A percentile compares a stretch with the other conserved stretches of the same genome.
phyloP scores from a whole-genome alignment of 2,797 vertebrate species.

The Enteromius trimaculatus region DNA sequence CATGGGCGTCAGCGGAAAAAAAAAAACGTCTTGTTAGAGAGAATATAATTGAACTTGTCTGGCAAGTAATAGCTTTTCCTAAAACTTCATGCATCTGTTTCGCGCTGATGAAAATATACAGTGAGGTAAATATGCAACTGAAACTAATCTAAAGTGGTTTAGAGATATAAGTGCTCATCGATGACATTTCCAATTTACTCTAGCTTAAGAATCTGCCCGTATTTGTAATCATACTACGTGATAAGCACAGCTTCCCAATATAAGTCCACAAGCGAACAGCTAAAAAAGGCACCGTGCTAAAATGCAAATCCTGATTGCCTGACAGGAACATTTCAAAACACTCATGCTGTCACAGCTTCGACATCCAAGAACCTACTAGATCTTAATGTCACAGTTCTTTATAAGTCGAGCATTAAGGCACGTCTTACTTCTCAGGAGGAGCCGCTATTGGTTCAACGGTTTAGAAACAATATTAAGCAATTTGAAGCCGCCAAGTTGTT shows the following conservation, averaged over 20 bases:
- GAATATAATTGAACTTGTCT: conserved; percentile 65
- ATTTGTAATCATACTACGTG: conserved; percentile 48
- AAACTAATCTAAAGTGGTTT: conserved; percentile 62
- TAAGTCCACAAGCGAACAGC: conserved; percentile 43
- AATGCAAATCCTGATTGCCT: conserved; percentile 51
- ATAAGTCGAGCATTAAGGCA: neutral
- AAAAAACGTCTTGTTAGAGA: conserved; percentile 64
- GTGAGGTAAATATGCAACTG: conserved; percentile 50
- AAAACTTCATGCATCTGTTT: conserved; percentile 55
- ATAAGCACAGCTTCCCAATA: conserved; percentile 43
- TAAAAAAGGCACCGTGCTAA: conserved; percentile 39
- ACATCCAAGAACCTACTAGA: neutral
- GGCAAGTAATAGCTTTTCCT: conserved; percentile 58
- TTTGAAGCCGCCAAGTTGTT: conserved; percentile 12
- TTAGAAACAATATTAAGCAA: conserved; percentile 16
- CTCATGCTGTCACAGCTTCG: conserved; percentile 31
- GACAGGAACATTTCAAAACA: conserved; percentile 51
- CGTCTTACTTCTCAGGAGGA: conserved; percentile 14
- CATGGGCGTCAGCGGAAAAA: conserved; percentile 63
- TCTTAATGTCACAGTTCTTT: conserved; percentile 24
- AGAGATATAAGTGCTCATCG: conserved; percentile 55
- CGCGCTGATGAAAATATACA: conserved; percentile 51
- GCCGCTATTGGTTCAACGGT: neutral
- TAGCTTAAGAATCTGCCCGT: conserved; percentile 54
- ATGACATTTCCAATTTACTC: conserved; percentile 66